Base-by-base conservation (phyloP, 2,888 invertebrate species). In the Dolichomitus sp. region DNA sequence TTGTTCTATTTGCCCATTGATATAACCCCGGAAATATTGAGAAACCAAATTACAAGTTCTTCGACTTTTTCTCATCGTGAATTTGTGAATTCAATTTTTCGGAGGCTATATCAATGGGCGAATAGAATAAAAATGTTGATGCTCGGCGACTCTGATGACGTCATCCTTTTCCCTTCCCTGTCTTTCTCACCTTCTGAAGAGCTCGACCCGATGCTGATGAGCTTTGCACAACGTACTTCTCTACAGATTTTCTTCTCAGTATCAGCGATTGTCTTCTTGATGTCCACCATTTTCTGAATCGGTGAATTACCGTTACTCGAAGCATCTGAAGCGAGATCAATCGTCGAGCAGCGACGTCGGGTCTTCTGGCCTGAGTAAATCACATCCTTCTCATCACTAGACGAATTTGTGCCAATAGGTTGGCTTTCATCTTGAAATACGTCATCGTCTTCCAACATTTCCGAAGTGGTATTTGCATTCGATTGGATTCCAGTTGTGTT, bases 151-250 rank as follows among this genome's bases (percentile, higher is more conserved):
- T 6, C 9, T 4, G 23, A 19, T 33, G 9, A 6, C n/a, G 9
- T 2, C 7, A 37, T 50, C 14, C 6, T 0, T 4, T 48, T n/a
- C 3, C 1, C 9, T 33, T 9, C 9, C 4, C 7, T 12, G 7
- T 40, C 33, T 2, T 11, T 14, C 5, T n/a, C 14, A 19, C 23
- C 17, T 23, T 45, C 52, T 52, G 52, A 57, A 30, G 57, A 45
- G 40, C 14, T n/a, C 11, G 77, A 81, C 33, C 52, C 52, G 59
- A 81, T 61, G 50, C 76, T 76, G n/a, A 81, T 33, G 11, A 77
- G 68, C 40, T 57, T 72, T 5, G 37, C 77, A 5, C 33, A 42
- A 1, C 57, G 70, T 4, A 76, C 61, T 23, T 57, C 30, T 2
- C 4, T 4, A 14, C 9, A 9, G 4, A 4, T 48, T 7, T 48